Base-by-base conservation (phyloP, 1,140 invertebrate species). In the Nymphalis io region DNA sequence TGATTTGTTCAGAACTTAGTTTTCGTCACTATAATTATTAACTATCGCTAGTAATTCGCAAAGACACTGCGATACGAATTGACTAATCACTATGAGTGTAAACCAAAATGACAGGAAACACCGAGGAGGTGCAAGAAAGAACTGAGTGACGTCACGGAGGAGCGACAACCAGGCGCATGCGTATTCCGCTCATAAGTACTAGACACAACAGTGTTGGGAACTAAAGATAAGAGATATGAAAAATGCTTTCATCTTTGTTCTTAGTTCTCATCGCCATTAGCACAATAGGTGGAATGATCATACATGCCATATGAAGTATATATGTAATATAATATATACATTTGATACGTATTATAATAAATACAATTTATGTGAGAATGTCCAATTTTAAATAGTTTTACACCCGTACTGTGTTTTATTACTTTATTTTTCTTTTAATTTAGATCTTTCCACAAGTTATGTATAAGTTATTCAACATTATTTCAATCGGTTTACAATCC, bases 71-170 rank as follows among this genome's bases (percentile, higher is more conserved):
- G 42, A 16, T n/a, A 46, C 20, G 2, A 4, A 1, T 55, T 20
- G 23, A 42, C 33, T 40, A n/a, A 40, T 58, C 42, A 59, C 33
- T 23, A 23, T 46, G 46, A 62, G 40, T 58, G 40, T 63, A 23
- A 60, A 33, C 61, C 39, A 60, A 15, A 60, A 42, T 42, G 20
- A n/a, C 27, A 33, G 27, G 27, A 33, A 33, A 33, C 68, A 60
- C 58, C 40, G 23, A 75, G 73, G 75, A 80, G 57, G 68, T 66
- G 66, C 76, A 71, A 75, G 60, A 70, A 46, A 72, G 76, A 72
- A 86, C 83, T 84, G 74, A 68, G 75, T 84, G 80, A 85, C 83
- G 84, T 87, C 84, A 88, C 74, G 40, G 61, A 83, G 82, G 76
- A 77, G 81, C 76, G 78, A 69, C 46, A 51, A 78, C 15, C 11